Base-by-base conservation (phyloP, 2,888 invertebrate species). In the Melinopterus prodromus region DNA sequence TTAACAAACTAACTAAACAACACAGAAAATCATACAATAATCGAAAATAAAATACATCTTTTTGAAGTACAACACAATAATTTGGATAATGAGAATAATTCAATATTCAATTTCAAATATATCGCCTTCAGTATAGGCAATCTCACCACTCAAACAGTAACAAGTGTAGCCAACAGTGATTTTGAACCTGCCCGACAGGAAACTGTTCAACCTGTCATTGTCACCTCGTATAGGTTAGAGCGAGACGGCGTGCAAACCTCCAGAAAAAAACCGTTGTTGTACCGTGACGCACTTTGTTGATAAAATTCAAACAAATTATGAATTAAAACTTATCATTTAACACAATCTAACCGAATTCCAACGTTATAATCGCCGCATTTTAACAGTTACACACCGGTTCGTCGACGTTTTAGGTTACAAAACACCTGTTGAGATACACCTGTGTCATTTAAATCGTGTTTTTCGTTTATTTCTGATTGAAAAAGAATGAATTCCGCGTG, bases 401-500 rank as follows among this genome's bases (percentile, higher is more conserved):
- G 5, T 74, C 12, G 15, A 74, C 16, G 35, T 26, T n/a, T 9
- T n/a, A 35, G 74, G 74, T 74, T 74, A 74, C 26, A 74, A 71
- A 36, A 35, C 74, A 74, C 74, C 74, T 74, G 74, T 74, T 74
- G 74, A 9, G 35, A 9, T 53, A 53, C 53, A 53, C 53, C 53
- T 53, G 53, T 53, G 53, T 53, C 9, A 9, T 4, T 38, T 38
- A 53, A 9, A 53, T 53, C 7, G 12, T 12, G 7, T 9, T 53
- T 53, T 53, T 53, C 0, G 12, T 12, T 53, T 53, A 53, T 53
- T 4, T 53, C 70, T 70, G 4, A 75, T 70, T 75, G n/a, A 70
- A 70, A 71, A 77, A 70, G 6, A 70, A 77, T 76, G 71, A 16
- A 26, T 74, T 71, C 81, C 36, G 75, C 86, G 83, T 93, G 92